These are phyloP conservation scores for Otis tarda DNA, from an alignment of 2,113 vertebrate genomes.

Conservation along the genomic window DNA sequence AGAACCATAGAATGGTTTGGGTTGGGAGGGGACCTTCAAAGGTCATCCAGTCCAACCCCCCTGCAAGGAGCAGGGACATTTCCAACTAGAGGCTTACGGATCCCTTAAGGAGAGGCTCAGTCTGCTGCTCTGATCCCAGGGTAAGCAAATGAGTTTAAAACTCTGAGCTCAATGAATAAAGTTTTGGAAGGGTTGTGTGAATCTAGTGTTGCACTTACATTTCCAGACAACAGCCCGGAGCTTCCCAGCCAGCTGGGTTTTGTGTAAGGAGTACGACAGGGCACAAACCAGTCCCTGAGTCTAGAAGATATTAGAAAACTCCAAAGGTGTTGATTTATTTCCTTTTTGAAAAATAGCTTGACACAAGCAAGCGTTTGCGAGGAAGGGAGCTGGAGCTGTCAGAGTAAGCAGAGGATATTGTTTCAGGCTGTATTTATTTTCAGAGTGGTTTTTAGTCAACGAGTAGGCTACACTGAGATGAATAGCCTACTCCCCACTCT, in stretches of 20 bases:
- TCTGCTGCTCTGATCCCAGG: not conserved
- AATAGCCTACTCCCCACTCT: not conserved
- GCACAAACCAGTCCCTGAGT: too few relatives aligned
- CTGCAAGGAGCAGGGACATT: too few relatives aligned
- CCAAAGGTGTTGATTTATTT: slow-evolving; percentile 11
- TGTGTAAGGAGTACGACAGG: not conserved
- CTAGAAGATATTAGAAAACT: not conserved
- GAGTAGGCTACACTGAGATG: not conserved
- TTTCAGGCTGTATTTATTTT: slow-evolving; percentile 56
- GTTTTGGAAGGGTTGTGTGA: not conserved
- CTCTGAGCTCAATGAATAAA: not conserved
- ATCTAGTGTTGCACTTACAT: rapidly evolving
- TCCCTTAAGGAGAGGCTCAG: not conserved
- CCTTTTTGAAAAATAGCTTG: not conserved
- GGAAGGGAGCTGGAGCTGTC: slow-evolving; percentile 14
- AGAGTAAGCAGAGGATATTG: slow-evolving; percentile 30
- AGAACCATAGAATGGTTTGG: too few relatives aligned
- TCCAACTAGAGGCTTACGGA: not conserved
- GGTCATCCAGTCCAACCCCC: too few relatives aligned
- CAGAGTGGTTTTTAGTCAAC: not conserved
- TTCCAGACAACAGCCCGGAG: not conserved
- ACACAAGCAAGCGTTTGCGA: not conserved
- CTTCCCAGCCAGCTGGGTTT: not conserved
- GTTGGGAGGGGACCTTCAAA: too few relatives aligned
- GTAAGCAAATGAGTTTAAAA: not conserved